A percentile compares a stretch with the other conserved stretches of the same genome.
These are phyloP conservation scores for Montipora efflorescens DNA, from an alignment of 64 coral and sea anemone genomes.

Conservation along the genomic window DNA sequence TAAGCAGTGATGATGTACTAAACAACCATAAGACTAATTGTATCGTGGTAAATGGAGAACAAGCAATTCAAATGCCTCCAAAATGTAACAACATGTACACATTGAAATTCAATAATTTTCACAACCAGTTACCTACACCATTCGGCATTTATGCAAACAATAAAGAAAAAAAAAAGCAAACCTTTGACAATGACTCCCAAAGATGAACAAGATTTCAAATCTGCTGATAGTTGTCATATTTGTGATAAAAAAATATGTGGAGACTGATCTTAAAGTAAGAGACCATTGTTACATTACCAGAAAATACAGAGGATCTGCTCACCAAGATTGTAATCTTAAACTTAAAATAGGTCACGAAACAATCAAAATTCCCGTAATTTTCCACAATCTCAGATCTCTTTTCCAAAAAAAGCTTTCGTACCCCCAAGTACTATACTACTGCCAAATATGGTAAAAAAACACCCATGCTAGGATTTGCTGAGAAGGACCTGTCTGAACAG, in stretches of 20 bases:
- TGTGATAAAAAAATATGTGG: background rate
- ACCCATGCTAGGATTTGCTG: no score
- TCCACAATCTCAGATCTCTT: background rate
- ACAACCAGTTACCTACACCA: no score
- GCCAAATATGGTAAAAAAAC: no score
- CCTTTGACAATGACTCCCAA: background rate
- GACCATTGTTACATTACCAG: background rate
- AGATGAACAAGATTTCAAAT: background rate
- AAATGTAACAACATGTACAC: background rate
- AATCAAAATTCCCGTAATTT: background rate
- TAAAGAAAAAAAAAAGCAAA: constrained; percentile 1
- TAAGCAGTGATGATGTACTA: no score
- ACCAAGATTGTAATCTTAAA: background rate
- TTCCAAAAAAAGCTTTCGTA: no score
- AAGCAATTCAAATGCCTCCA: no score
- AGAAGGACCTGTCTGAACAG: no score
- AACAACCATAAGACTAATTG: no score
- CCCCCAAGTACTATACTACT: no score
- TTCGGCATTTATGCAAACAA: background rate
- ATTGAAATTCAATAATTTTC: background rate
- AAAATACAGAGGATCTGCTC: background rate
- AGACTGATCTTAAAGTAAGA: background rate
- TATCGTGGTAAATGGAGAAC: no score
- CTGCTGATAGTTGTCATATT: background rate
- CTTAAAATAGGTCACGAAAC: background rate